Evolutionary conservation across 2,888 invertebrate species (phyloP), one percentile per base, ranked within the genome.

Genomic region (Microdon myrmicae): DNA sequence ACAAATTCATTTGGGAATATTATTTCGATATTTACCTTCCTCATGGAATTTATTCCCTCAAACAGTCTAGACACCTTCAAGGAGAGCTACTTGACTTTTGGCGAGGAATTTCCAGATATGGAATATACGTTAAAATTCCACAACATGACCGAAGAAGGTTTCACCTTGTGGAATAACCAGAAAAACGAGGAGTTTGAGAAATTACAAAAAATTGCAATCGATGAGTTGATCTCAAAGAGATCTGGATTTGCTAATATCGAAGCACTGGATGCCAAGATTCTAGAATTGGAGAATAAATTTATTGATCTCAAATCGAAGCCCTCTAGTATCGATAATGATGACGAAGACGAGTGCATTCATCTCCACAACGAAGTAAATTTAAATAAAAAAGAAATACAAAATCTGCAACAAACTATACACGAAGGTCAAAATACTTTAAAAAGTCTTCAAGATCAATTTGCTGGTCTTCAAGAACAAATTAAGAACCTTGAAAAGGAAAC

Each of bases 1-100:
- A 74, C 75, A 12, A 77, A 78, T 43, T 75, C 79, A 0, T 75
- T 77, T 39, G 74, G 74, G 3, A 76, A 77, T 69, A 73, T 76
- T 0, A 71, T 80, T 6, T 68, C 75, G 8, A 43, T 80, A 13
- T 67, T 80, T 0, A 74, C 74, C 9, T 79, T 75, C 58, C 70
- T 79, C 2, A 72, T 73, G 68, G 75, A 76, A 17, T 74, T 79
- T 64, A 71, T 72, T 1, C 70, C 73, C 0, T 3, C 41, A 26
- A 17, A 55, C 20, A 28, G 54, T 13, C 44, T 43, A 23, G 44
- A 17, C 2, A 25, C 10, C n/a, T 70, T 55, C n/a, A 55, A 66
- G 16, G 44, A 47, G 1, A 53, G 56, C 2, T 35, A 41, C 13
- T 19, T 64, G 2, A 16, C 41, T 1, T 19, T 32, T 1, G 41